Base-by-base conservation (phyloP, 1,140 invertebrate genomes). In the Micrasema longulum region DNA sequence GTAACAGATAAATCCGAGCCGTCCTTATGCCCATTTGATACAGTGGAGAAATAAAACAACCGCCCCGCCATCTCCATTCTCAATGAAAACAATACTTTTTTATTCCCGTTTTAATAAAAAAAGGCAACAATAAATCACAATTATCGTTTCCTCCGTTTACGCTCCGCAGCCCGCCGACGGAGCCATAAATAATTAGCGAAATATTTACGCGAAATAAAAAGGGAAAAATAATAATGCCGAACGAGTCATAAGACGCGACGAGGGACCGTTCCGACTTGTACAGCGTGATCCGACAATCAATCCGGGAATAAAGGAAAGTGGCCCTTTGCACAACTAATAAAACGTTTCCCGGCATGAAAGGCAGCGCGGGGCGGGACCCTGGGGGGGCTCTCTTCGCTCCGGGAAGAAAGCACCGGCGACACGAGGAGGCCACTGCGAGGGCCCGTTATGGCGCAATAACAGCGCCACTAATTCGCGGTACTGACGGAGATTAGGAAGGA, bases 391-490 rank as follows among this genome's bases (percentile, higher is more conserved):
- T n/a, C n/a, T n/a, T n/a, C 26, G 12, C 11, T 26, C n/a, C 26
- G 18, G 47, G 50, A 65, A 65, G 63, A 65, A 69, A 69, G 35
- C 45, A 23, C 23, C 52, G 57, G 47, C 43, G 55, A 71, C 35
- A 31, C 64, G 64, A 62, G 57, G 55, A 71, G 55, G 38, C 38
- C 4, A 43, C 43, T 45, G n/a, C n/a, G 43, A 57, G 35, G 22
- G 35, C 60, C 64, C 41, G 71, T 72, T 72, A 63, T 65, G 71
- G 36, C 62, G 65, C 71, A 67, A 72, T 68, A 72, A 72, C 71
- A 65, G 22, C 36, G 55, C 52, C 71, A 63, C 50, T 62, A 23
- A 60, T 41, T 16, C n/a, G n/a, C n/a, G n/a, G n/a, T n/a, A n/a
- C n/a, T n/a, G n/a, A n/a, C n/a, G n/a, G n/a, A n/a, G n/a, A n/a